Conservation (phyloP, 2,888 invertebrate species). For the Sylvicola cinctus region DNA sequence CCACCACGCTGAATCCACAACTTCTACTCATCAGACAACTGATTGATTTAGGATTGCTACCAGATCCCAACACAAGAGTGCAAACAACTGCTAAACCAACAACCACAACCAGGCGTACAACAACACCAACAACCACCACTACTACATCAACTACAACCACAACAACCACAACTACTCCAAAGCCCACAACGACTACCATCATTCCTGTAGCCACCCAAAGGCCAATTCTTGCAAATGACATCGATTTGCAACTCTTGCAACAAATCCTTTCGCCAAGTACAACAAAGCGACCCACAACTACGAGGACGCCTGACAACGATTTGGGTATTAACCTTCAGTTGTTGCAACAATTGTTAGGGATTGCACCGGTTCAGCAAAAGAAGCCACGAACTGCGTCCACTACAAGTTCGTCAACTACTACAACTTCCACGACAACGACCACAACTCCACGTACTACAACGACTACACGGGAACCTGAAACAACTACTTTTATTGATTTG, state of each 20-base stretch:
- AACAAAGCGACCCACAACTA: slow-evolving; percentile 1
- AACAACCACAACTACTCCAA: slow-evolving; percentile 16
- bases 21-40: too few relatives aligned
- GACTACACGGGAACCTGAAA: slow-evolving; percentile 18
- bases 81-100: slow-evolving; percentile 15
- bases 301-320: background rate
- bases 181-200: slow-evolving; percentile 4
- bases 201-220: background rate
- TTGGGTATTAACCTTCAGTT: background rate
- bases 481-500: background rate
- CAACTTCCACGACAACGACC: slow-evolving; percentile 20
- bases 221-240: background rate
- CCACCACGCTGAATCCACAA: slow-evolving; percentile 3
- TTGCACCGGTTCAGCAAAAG: too few relatives aligned
- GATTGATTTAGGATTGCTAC: slow-evolving; percentile 8
- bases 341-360: background rate
- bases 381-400: slow-evolving; percentile 1
- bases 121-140: slow-evolving; percentile 14
- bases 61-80: slow-evolving; percentile 9
- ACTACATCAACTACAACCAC: slow-evolving; percentile 16
- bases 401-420: slow-evolving; percentile 5
- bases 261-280: background rate
- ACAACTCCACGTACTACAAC: slow-evolving; percentile 15
- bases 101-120: slow-evolving; percentile 18
- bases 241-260: background rate